A percentile compares a stretch with the other conserved stretches of the same genome.
Conservation (phyloP, 1,140 invertebrate genomes). For the Maniola jurtina region DNA sequence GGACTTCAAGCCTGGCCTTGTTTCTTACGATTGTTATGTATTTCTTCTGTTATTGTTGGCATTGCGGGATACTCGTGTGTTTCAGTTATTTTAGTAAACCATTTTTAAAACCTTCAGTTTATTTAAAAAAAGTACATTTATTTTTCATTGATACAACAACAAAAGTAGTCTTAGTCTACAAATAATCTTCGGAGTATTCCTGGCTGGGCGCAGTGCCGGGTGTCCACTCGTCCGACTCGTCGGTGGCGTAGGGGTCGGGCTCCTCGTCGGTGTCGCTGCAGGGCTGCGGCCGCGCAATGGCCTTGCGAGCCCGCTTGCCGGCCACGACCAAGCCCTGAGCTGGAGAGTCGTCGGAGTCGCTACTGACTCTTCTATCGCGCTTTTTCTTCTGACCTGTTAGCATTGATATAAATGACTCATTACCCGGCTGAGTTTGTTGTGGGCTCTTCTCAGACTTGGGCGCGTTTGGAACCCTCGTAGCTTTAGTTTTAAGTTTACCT, state of each 20-base stretch:
- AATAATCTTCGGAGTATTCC: constrained; percentile 41
- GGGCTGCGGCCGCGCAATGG: constrained; percentile 21
- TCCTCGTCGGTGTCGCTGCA: constrained; percentile 29
- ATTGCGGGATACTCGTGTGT: no score
- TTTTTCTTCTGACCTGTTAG: constrained; percentile 34
- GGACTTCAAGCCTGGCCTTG: no score
- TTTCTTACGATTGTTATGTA: no score
- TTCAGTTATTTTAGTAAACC: no score
- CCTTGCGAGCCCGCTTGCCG: constrained; percentile 47
- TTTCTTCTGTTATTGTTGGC: no score
- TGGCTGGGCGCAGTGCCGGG: constrained; percentile 43
- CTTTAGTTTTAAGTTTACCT: no score
- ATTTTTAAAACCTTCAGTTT: background rate
- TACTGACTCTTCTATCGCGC: constrained; percentile 27
- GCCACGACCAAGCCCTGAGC: constrained; percentile 40
- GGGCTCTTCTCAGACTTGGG: no score
- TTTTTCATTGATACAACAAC: background rate
- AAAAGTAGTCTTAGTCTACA: constrained; percentile 12
- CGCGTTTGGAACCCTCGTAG: no score
- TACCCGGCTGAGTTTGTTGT: no score
- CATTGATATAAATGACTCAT: no score
- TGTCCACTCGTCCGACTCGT: constrained; percentile 62
- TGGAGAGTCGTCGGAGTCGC: constrained; percentile 28
- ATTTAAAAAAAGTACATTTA: background rate
- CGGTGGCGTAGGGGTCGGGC: constrained; percentile 49